These are phyloP conservation scores for Stenolophus ochropezus DNA, from an alignment of 2,888 invertebrate species.

Conservation along the genomic window DNA sequence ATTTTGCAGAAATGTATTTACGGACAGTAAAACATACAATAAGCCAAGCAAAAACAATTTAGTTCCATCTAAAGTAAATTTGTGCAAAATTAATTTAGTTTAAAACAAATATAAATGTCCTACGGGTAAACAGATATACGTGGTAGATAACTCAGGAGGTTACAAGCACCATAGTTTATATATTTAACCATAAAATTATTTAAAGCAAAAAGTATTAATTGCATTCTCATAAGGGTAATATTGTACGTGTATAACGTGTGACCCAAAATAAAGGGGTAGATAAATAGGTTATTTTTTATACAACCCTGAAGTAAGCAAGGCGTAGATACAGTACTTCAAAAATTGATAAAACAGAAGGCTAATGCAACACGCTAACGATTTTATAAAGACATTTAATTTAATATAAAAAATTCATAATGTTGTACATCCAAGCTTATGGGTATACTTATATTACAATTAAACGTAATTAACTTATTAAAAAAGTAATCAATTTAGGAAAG, in stretches of 20 bases:
- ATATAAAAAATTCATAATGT: too few species aligned
- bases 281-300: constrained; percentile 10
- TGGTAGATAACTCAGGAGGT: constrained; percentile 1
- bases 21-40: background rate
- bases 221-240: background rate
- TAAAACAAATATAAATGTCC: background rate
- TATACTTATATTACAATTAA: too few species aligned
- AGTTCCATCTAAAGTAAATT: background rate
- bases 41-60: background rate
- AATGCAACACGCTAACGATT: constrained; percentile 21
- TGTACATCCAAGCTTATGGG: too few species aligned
- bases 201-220: background rate
- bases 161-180: background rate
- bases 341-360: constrained; percentile 25
- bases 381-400: too few species aligned
- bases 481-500: too few species aligned
- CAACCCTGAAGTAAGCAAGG: background rate
- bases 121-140: background rate
- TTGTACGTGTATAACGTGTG: background rate
- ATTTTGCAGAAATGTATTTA: too few species aligned
- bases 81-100: background rate
- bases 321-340: constrained; percentile 7
- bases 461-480: too few species aligned
- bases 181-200: background rate
- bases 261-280: background rate